Base-by-base conservation (phyloP, 2,797 vertebrate species). In the Sebastes flavidus region DNA sequence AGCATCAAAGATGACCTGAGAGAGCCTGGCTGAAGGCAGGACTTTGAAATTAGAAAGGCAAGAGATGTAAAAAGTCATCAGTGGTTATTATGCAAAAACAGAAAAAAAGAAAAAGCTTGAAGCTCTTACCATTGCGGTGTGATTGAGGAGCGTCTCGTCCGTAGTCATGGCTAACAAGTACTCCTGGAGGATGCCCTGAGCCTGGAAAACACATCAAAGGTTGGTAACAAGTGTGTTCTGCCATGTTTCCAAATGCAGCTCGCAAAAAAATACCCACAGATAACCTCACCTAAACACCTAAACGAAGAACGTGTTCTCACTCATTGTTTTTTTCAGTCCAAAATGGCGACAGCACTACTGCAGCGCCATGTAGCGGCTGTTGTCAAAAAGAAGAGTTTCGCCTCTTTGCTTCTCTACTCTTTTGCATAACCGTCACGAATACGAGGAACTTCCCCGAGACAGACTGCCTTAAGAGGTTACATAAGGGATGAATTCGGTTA, bases 141-240 rank as follows among this genome's bases (percentile, higher is more conserved):
- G 98, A 86, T 93, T 95, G 83, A 97, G 94, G 84, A 99, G 96
- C 93, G 98, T 97, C 92, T 99, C 97, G 29, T 98, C 97, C 0
- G 97, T 98, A 81, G 97, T 99, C 95, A 99, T 96, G 91, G 97
- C 97, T 81, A 99, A 93, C 90, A 99, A 94, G 93, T 99, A 99
- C 61, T 98, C 97, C 93, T 99, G 97, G 55, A 99, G 96, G 92
- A 97, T 88, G 68, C 96, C 97, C 62, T 97, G 96, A 67, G 97
- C 96, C 98, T 99, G 94, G 9, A 85, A 78, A 76, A 91, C 56
- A 88, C 34, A 82, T 16, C 59, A 87, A 83, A 85, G 2, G 14
- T 16, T 70, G 27, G 5, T 61, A 24, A 80, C 2, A 10, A 78
- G 60, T 61, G 20, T 6, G 52, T 62, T 22, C 55, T 42, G 20